Evolutionary conservation across 2,113 vertebrate genomes (phyloP).

Genomic region (Dromas ardeola): DNA sequence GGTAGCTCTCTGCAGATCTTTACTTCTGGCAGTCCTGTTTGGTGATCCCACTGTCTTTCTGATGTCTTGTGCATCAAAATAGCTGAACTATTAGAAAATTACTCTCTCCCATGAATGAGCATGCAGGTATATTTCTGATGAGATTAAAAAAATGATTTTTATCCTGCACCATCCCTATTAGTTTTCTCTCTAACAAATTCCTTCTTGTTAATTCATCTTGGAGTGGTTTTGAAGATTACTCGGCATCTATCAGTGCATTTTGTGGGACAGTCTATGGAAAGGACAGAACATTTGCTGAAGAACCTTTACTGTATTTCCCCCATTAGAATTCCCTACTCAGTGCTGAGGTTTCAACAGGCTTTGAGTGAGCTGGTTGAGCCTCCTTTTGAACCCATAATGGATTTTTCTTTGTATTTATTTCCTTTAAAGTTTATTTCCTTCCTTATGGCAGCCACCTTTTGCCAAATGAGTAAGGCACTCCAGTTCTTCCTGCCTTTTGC

Average conservation of each 20-base stretch:
- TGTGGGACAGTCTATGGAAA: not conserved
- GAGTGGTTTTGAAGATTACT: not conserved
- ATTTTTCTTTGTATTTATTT: conserved; percentile 35
- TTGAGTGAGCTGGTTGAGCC: not conserved
- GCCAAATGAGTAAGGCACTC: not conserved
- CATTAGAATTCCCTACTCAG: not conserved
- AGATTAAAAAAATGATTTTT: not conserved
- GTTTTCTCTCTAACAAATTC: not conserved
- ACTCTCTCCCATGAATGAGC: not conserved
- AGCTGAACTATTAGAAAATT: not conserved
- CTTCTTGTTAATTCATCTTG: not conserved
- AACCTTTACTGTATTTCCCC: not conserved
- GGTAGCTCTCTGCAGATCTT: not conserved
- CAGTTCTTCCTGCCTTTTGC: conserved; percentile 22
- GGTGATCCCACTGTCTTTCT: not conserved
- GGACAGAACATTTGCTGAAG: not conserved
- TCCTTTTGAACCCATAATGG: conserved; percentile 39
- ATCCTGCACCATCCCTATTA: not conserved
- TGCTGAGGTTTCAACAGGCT: conserved; percentile 1
- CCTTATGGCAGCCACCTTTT: conserved; percentile 29
- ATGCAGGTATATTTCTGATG: not conserved
- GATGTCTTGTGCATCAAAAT: not conserved
- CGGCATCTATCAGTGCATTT: not conserved
- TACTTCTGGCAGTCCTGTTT: not conserved
- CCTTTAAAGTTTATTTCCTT: conserved; percentile 37